These are phyloP conservation scores for Diachasma alloeum DNA, from an alignment of 1,140 invertebrate species.

Conservation along the genomic window DNA sequence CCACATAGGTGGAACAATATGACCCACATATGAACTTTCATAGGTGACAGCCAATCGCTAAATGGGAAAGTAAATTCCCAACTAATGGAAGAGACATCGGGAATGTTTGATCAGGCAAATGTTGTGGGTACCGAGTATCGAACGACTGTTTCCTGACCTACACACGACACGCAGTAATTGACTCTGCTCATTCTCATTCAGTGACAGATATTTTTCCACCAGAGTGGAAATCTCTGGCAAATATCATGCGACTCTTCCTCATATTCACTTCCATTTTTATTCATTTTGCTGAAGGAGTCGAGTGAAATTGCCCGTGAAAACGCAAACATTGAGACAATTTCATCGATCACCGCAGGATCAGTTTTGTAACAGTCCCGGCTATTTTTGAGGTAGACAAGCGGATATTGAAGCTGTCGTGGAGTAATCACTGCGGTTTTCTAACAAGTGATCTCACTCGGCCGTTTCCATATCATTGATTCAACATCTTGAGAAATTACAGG, in stretches of 20 bases:
- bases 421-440: slow-evolving; percentile 18
- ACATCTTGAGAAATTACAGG: not conserved
- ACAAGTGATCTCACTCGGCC: not conserved
- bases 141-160: slow-evolving; percentile 13
- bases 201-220: not conserved
- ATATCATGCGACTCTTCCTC: not conserved
- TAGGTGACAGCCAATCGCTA: slow-evolving; percentile 25
- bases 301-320: not conserved
- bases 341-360: slow-evolving; percentile 11
- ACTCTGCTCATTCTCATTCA: not conserved
- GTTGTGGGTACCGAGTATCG: not conserved
- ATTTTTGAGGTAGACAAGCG: slow-evolving; percentile 20
- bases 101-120: slow-evolving; percentile 5
- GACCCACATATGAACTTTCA: slow-evolving; percentile 22
- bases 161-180: not conserved
- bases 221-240: not conserved
- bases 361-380: slow-evolving; percentile 4
- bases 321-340: not conserved
- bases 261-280: not conserved
- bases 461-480: not conserved
- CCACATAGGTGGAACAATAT: slow-evolving; percentile 8
- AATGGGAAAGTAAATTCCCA: slow-evolving; percentile 19
- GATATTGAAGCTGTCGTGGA: not conserved
- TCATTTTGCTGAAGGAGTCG: not conserved
- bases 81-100: not conserved